These are phyloP conservation scores for Rhinogobius similis DNA, from an alignment of 2,113 vertebrate species.

Conservation along the genomic window DNA sequence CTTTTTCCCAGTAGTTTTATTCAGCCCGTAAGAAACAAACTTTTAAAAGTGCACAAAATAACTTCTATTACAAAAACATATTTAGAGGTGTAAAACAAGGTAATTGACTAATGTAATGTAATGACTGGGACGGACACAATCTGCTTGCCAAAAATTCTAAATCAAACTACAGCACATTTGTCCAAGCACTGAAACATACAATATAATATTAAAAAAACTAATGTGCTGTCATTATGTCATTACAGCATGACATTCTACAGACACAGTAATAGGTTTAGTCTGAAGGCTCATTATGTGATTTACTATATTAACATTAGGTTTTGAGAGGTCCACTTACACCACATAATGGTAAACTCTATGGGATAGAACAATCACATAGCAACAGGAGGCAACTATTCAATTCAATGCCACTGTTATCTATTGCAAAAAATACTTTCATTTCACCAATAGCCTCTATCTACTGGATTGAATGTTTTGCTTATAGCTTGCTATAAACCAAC, in stretches of 20 bases:
- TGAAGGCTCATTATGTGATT: not conserved
- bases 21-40: no score
- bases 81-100: not conserved
- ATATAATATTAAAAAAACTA: not conserved
- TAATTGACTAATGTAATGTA: not conserved
- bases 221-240: not conserved
- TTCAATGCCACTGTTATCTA: not conserved
- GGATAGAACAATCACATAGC: not conserved
- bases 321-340: not conserved
- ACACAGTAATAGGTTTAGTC: not conserved
- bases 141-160: not conserved
- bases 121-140: not conserved
- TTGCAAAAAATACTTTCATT: not conserved
- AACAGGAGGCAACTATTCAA: not conserved
- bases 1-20: no score
- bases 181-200: not conserved
- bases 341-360: not conserved
- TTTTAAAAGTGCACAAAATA: no score
- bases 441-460: not conserved
- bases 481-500: not conserved
- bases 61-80: no score
- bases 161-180: not conserved
- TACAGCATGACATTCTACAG: not conserved
- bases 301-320: not conserved
- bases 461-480: not conserved